Base-by-base conservation (phyloP, 1,140 invertebrate species). In the Eueides isabella region DNA sequence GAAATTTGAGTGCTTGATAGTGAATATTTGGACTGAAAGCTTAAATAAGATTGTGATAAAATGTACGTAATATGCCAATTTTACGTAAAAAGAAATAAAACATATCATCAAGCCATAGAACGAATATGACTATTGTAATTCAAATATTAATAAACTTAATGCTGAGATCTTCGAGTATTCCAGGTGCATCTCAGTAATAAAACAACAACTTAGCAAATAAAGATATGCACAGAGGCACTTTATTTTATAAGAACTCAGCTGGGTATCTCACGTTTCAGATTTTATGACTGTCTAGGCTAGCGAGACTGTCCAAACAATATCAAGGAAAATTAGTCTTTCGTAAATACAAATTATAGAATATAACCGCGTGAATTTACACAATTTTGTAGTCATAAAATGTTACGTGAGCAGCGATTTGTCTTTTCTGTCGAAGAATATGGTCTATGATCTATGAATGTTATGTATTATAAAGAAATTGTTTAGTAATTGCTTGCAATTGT, bases 161-260 rank as follows among this genome's bases (percentile, higher is more conserved):
- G 26, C 48, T 23, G 48, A 26, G 7, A 26, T n/a, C 16, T 63
- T 63, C 19, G 35, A 72, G 12, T 68, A 79, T 77, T 69, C 73
- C 75, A 77, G 76, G 29, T 76, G 79, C 72, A 79, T 73, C 67
- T 67, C 71, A 33, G 62, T 72, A 82, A 84, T 84, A 84, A 82
- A 88, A 85, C 75, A 83, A 85, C 74, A 61, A 71, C 78, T 82
- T 78, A 79, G 84, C 83, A 81, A 85, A 83, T 81, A 83, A 84
- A 82, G 83, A 84, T 82, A 82, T 83, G 70, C 77, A 83, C 87
- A 75, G 86, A 74, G 79, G 87, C 85, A 87, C 73, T 78, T 76
- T 81, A 80, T 82, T 71, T 88, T 82, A 84, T 86, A 85, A 81
- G 78, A 78, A 85, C 85, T 82, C 87, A 35, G 83, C 87, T 84